Percentiles rank a stretch among this genome's conserved stretches.
Evolutionary conservation across 2,113 vertebrate species (phyloP).

Genomic region (Terrapene triunguis): DNA sequence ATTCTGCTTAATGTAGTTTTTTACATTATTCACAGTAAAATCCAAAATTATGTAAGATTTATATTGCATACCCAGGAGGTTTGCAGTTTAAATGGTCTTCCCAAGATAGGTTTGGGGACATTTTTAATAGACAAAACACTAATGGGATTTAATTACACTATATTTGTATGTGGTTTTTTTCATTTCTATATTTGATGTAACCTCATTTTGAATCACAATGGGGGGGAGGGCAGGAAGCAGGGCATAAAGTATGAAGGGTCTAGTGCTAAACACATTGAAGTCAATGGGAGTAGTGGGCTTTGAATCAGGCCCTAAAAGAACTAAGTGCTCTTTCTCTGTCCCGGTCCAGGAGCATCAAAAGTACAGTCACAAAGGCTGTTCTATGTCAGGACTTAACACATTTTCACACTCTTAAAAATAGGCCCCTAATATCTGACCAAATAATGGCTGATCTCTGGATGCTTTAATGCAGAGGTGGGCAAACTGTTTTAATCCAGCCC

Average conservation of each 20-base stretch:
- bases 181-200: not conserved
- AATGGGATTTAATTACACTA: not conserved
- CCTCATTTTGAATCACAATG: not conserved
- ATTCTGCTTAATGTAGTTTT: not conserved
- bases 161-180: not conserved
- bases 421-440: not conserved
- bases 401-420: not conserved
- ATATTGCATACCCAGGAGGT: not conserved
- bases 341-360: not conserved
- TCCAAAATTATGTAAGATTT: not conserved
- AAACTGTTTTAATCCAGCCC: too few relatives aligned
- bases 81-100: not conserved
- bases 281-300: not conserved
- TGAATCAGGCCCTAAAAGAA: not conserved
- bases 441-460: not conserved
- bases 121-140: not conserved
- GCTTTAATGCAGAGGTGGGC: not conserved
- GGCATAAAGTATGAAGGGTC: not conserved
- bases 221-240: not conserved
- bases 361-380: not conserved
- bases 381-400: not conserved
- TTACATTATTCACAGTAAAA: not conserved
- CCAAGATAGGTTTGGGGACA: not conserved
- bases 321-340: not conserved
- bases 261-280: not conserved